Evolutionary conservation across 2,888 invertebrate genomes (phyloP).

Genomic region (Epirrhoe tristata): DNA sequence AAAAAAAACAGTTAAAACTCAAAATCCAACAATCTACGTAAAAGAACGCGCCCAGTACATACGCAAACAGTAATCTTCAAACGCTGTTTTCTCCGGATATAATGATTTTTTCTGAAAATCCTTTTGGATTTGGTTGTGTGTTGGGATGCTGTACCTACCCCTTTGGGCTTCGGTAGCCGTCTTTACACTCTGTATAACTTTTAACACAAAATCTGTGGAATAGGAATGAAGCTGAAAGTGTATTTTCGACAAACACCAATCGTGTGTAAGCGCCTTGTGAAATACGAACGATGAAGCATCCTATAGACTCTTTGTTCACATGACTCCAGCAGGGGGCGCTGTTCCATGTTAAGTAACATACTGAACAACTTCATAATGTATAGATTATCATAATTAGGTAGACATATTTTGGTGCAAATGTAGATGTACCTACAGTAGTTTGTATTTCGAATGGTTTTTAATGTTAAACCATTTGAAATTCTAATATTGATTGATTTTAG

Average conservation of each 20-base stretch:
- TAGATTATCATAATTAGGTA: neutral
- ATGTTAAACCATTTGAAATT: too few relatives aligned
- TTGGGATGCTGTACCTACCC: too few relatives aligned
- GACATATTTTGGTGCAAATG: neutral
- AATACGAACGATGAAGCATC: conserved; percentile 32
- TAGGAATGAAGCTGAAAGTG: conserved; percentile 3
- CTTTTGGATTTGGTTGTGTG: too few relatives aligned
- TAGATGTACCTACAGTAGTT: neutral
- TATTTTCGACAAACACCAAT: conserved; percentile 28
- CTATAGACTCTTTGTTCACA: conserved; percentile 30
- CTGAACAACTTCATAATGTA: neutral
- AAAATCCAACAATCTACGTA: too few relatives aligned
- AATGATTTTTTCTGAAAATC: too few relatives aligned
- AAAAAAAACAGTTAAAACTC: too few relatives aligned
- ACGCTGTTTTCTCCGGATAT: too few relatives aligned
- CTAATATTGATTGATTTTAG: neutral
- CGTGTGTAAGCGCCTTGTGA: conserved; percentile 39
- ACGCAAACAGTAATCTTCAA: too few relatives aligned
- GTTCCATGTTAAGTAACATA: neutral
- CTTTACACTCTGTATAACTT: too few relatives aligned
- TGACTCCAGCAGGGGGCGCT: conserved; percentile 19
- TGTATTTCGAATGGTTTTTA: neutral
- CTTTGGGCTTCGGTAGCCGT: too few relatives aligned
- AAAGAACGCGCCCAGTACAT: too few relatives aligned
- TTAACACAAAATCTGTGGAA: neutral